These are phyloP conservation scores for Cosmopolites sordidus DNA, from an alignment of 2,888 invertebrate genomes.

Conservation along the genomic window DNA sequence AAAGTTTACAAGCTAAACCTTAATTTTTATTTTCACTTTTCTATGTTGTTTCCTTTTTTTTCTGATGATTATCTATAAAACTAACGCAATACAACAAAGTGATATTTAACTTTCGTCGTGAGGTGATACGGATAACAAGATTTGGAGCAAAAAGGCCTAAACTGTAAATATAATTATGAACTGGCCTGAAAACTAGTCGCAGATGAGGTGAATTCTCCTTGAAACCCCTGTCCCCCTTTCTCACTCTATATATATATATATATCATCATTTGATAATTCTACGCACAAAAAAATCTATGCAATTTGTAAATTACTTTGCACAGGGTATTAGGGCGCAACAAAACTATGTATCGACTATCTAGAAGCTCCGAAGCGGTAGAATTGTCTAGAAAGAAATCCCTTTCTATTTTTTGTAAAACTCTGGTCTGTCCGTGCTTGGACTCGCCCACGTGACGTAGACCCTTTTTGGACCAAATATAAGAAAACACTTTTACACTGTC, in stretches of 20 bases:
- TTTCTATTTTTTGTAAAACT: no score
- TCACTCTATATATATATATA: conserved; percentile 8
- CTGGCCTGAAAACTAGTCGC: conserved; percentile 10
- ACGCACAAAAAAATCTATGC: conserved; percentile 14
- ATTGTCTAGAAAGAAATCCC: no score
- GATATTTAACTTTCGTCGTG: conserved; percentile 38
- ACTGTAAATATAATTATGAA: conserved; percentile 20
- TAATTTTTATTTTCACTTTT: no score
- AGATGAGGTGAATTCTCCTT: not conserved
- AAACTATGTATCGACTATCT: not conserved
- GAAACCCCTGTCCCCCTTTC: no score
- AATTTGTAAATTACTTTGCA: conserved; percentile 12
- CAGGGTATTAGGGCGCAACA: conserved; percentile 16
- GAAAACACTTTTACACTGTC: conserved; percentile 10
- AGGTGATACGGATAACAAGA: conserved; percentile 33
- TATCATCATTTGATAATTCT: conserved; percentile 4
- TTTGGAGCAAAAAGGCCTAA: conserved; percentile 25
- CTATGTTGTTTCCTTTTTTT: no score
- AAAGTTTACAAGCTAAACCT: no score
- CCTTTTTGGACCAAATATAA: conserved; percentile 12
- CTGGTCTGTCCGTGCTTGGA: not conserved
- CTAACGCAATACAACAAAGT: conserved; percentile 32
- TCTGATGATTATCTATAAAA: conserved; percentile 7
- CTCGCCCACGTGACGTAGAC: not conserved
- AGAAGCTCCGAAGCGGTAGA: not conserved